Percentiles rank a stretch among this genome's conserved stretches.
Evolutionary conservation across 1,140 invertebrate genomes (phyloP).

Genomic region (Pachyrhynchus sulphureomaculatus): DNA sequence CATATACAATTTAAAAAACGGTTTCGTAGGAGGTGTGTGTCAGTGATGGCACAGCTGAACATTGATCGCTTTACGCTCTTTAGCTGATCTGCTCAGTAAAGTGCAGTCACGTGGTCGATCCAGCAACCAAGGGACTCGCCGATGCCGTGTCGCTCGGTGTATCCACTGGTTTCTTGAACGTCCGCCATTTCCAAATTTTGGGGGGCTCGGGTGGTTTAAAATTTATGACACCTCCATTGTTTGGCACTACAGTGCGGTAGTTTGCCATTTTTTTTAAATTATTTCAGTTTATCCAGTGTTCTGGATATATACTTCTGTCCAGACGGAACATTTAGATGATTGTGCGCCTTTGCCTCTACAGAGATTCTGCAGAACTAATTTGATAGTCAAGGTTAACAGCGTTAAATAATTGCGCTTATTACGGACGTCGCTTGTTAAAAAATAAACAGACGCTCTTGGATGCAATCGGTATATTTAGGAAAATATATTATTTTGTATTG

Average conservation of each 20-base stretch:
- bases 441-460: no score
- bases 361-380: no score
- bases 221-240: constrained; percentile 29
- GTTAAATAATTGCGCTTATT: no score
- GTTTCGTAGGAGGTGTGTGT: constrained; percentile 58
- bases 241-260: constrained; percentile 26
- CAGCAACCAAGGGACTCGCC: constrained; percentile 59
- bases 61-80: constrained; percentile 61
- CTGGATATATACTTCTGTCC: no score
- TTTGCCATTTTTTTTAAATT: constrained; percentile 26
- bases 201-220: constrained; percentile 31
- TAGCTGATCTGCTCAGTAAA: constrained; percentile 66
- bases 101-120: constrained; percentile 55
- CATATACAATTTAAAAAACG: constrained; percentile 44
- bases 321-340: no score
- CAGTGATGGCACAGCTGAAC: constrained; percentile 67
- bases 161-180: constrained; percentile 35
- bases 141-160: constrained; percentile 50
- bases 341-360: no score
- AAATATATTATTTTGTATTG: no score
- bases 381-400: no score
- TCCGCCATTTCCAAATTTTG: constrained; percentile 39
- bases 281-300: background rate
- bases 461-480: no score
- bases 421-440: no score